Percentiles rank a stretch among this genome's conserved stretches.
Conservation (phyloP, 2,888 invertebrate genomes). For the Lycocerus yunnanus region DNA sequence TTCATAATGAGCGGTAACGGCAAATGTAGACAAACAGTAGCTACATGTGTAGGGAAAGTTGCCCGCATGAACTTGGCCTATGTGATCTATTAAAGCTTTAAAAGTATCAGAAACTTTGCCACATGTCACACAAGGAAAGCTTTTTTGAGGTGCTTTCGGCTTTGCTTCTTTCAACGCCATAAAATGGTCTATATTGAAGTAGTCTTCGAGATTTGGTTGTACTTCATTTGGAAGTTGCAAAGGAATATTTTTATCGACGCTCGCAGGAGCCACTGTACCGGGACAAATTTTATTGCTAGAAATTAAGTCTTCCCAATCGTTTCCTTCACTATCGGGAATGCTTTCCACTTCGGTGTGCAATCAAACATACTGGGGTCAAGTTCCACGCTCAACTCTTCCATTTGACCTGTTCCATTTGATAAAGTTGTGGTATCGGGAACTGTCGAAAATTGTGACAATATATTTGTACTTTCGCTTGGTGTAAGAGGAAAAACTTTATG, state of each 20-base stretch:
- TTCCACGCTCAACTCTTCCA: conserved; percentile 52
- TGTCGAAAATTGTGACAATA: no score
- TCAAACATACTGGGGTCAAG: conserved; percentile 50
- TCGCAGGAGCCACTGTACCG: background rate
- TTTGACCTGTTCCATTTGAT: background rate
- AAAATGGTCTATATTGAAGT: conserved; percentile 49
- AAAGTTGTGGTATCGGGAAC: background rate
- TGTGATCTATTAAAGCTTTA: conserved; percentile 46
- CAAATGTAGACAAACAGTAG: conserved; percentile 45
- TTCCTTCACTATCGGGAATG: conserved; percentile 25
- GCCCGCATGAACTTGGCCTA: conserved; percentile 48
- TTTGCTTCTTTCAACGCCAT: conserved; percentile 37
- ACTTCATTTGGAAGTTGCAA: conserved; percentile 9
- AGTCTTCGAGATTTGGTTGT: conserved; percentile 35
- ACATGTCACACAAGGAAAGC: conserved; percentile 45
- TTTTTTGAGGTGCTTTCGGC: background rate
- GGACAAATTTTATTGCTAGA: conserved; percentile 30
- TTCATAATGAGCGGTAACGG: conserved; percentile 44
- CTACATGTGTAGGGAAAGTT: conserved; percentile 50
- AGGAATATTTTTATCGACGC: background rate
- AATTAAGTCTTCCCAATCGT: conserved; percentile 50
- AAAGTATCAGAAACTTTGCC: conserved; percentile 43
- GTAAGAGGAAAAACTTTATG: conserved; percentile 45
- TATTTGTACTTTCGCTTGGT: conserved; percentile 19
- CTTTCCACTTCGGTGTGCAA: conserved; percentile 29